Evolutionary conservation across 2,113 vertebrate species (phyloP).

Genomic region (Sphaerodactylus townsendi): DNA sequence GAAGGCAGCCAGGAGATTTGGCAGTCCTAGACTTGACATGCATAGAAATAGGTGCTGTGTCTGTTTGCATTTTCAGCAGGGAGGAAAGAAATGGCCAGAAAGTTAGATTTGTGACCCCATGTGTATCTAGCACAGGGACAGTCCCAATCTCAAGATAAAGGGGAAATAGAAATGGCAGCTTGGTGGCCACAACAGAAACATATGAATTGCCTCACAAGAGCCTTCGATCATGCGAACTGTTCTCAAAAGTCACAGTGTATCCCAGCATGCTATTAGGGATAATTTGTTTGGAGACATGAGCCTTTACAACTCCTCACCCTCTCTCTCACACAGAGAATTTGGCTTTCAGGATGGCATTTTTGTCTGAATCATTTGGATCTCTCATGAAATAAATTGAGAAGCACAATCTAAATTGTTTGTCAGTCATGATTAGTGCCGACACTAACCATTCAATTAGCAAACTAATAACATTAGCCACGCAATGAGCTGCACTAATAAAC

Average conservation of each 20-base stretch:
- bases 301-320: background rate
- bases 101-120: too few species aligned
- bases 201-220: too few species aligned
- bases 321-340: background rate
- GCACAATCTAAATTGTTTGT: conserved; percentile 57
- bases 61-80: too few species aligned
- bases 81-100: too few species aligned
- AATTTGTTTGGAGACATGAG: background rate
- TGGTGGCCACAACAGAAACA: too few species aligned
- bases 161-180: too few species aligned
- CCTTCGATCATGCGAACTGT: background rate
- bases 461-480: conserved; percentile 49
- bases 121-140: too few species aligned
- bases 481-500: conserved; percentile 21
- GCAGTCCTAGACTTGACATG: too few species aligned
- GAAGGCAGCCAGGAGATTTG: too few species aligned
- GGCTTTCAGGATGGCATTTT: conserved; percentile 49
- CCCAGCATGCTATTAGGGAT: background rate
- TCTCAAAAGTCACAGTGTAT: background rate
- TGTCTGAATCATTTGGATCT: conserved; percentile 30
- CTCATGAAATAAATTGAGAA: conserved; percentile 58
- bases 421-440: conserved; percentile 59
- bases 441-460: conserved; percentile 55
- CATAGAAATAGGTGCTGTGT: too few species aligned
- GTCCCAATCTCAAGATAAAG: too few species aligned